A percentile compares a stretch with the other conserved stretches of the same genome.
phyloP scores from a whole-genome alignment of 2,113 vertebrate species.

The Theropithecus gelada region DNA sequence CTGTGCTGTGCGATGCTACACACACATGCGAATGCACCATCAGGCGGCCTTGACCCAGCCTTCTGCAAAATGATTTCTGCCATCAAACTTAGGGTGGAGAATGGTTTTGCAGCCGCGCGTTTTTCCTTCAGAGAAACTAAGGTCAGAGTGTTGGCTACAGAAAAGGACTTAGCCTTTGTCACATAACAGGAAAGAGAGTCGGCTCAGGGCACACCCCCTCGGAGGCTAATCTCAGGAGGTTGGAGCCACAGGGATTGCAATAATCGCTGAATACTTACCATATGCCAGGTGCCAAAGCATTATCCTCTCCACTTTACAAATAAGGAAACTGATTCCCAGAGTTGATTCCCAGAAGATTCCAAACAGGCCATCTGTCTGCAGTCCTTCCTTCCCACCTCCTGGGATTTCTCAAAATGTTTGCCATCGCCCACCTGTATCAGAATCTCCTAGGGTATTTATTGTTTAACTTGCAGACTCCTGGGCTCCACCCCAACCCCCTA shows the following conservation, averaged over 20 bases:
- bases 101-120: background rate
- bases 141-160: background rate
- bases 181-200: background rate
- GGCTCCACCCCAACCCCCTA: background rate
- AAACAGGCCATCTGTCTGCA: background rate
- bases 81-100: background rate
- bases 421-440: background rate
- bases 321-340: background rate
- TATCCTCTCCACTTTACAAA: background rate
- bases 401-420: background rate
- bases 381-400: background rate
- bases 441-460: background rate
- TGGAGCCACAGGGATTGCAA: background rate
- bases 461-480: background rate
- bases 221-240: background rate
- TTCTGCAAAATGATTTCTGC: background rate
- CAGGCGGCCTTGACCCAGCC: background rate
- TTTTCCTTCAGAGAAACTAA: background rate
- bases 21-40: fast-evolving
- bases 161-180: background rate
- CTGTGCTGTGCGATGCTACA: background rate
- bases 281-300: background rate
- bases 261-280: fast-evolving
- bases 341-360: background rate
- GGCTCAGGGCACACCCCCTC: background rate